Evolutionary conservation across 2,113 vertebrate species (phyloP).

Genomic region (Antechinus flavipes): DNA sequence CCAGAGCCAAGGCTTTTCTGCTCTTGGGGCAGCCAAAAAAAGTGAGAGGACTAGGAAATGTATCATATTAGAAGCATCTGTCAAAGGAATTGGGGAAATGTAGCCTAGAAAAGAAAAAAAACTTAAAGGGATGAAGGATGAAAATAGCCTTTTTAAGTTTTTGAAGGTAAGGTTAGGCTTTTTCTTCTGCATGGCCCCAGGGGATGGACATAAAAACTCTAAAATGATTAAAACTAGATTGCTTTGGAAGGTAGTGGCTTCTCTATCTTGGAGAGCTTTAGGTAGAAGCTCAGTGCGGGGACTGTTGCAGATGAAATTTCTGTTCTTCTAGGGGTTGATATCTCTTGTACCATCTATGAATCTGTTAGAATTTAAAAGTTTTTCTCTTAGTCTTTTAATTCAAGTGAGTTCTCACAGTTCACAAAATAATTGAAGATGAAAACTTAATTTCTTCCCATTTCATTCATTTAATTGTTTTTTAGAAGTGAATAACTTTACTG

Average conservation of each 20-base stretch:
- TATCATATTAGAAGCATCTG: not conserved
- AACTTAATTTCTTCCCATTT: not conserved
- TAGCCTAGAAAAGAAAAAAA: not conserved
- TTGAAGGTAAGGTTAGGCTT: not conserved
- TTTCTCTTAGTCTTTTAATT: not conserved
- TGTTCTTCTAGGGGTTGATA: not conserved
- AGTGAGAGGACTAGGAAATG: not conserved
- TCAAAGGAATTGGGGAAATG: not conserved
- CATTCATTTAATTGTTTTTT: not conserved
- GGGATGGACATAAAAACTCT: not conserved
- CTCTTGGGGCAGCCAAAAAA: not conserved
- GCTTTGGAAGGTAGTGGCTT: not conserved
- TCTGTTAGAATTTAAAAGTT: not conserved
- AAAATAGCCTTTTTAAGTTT: not conserved
- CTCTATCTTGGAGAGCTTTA: not conserved
- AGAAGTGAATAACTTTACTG: not conserved
- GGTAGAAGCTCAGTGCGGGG: not conserved
- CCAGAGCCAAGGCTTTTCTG: too few relatives aligned
- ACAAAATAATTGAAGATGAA: not conserved
- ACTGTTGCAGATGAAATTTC: not conserved
- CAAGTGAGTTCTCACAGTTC: not conserved
- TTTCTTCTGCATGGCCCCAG: not conserved
- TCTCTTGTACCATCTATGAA: not conserved
- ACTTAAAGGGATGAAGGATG: not conserved
- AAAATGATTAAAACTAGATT: not conserved